Evolutionary conservation across 2,113 vertebrate species (phyloP).

Genomic region (Saimiri boliviensis): DNA sequence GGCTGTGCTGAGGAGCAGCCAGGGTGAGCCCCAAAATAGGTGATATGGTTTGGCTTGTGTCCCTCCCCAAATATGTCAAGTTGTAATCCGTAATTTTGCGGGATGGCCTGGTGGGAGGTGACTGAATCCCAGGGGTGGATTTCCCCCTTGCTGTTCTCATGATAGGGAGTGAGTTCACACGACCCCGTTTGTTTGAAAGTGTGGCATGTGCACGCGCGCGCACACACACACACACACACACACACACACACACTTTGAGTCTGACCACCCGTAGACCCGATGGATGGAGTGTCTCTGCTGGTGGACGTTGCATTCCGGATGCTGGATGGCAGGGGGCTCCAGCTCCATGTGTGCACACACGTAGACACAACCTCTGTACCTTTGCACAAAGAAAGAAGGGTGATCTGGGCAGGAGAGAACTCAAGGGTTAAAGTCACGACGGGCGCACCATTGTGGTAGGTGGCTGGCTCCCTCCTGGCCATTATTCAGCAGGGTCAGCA

Average conservation of each 20-base stretch:
- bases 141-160: too few species aligned
- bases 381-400: rapidly evolving
- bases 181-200: too few species aligned
- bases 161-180: too few species aligned
- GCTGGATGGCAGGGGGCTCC: not conserved
- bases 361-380: rapidly evolving
- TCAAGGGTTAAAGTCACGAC: not conserved
- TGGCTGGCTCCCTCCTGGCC: not conserved
- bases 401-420: not conserved
- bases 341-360: rapidly evolving
- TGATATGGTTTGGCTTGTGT: too few species aligned
- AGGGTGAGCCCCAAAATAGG: not conserved
- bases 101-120: too few species aligned
- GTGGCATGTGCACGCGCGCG: too few species aligned
- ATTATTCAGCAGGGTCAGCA: conserved; percentile 51
- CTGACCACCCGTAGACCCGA: not conserved
- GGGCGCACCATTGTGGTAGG: rapidly evolving
- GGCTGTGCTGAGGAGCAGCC: not conserved
- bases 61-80: too few species aligned
- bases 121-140: too few species aligned
- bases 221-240: not conserved
- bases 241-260: too few species aligned
- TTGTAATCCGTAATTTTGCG: too few species aligned
- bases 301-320: rapidly evolving
- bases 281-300: too few species aligned